These are phyloP conservation scores for Spialia ferax DNA, from an alignment of 2,888 invertebrate species.

Conservation along the genomic window DNA sequence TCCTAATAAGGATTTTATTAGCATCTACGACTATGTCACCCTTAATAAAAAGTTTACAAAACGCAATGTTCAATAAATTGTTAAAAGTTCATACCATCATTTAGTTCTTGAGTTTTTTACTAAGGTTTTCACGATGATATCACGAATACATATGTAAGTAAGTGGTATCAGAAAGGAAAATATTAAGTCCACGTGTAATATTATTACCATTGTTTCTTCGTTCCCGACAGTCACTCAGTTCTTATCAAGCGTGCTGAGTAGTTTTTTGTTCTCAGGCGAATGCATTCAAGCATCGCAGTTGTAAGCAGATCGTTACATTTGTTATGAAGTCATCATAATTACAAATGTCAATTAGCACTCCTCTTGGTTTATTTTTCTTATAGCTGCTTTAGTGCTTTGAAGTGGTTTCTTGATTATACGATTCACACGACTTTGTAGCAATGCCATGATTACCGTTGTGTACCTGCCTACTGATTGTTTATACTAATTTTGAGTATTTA, in stretches of 20 bases:
- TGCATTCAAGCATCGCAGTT: slow-evolving; percentile 32
- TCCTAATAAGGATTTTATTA: too few relatives aligned
- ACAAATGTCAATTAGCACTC: slow-evolving; percentile 34
- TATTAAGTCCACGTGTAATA: slow-evolving; percentile 14
- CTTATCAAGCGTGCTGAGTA: slow-evolving; percentile 31
- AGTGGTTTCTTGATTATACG: slow-evolving; percentile 8
- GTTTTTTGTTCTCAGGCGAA: slow-evolving; percentile 30
- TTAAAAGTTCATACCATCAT: slow-evolving; percentile 4
- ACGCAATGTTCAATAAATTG: background rate
- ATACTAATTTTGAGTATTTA: background rate
- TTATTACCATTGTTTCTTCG: slow-evolving; percentile 29
- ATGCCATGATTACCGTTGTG: background rate
- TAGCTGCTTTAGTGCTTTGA: background rate
- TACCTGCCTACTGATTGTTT: background rate
- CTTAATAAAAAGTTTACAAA: background rate
- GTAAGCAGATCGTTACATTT: slow-evolving; percentile 35
- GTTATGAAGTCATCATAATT: slow-evolving; percentile 37
- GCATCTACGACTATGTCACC: background rate
- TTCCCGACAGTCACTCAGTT: slow-evolving; percentile 27
- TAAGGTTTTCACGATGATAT: slow-evolving; percentile 19
- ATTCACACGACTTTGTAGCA: background rate
- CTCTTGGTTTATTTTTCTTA: slow-evolving; percentile 15
- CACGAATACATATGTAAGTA: slow-evolving; percentile 22
- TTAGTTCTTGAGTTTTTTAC: background rate
- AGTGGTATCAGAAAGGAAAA: slow-evolving; percentile 30